Conservation (phyloP, 92 coral and sea anemone species). For the Porites evermanni region DNA sequence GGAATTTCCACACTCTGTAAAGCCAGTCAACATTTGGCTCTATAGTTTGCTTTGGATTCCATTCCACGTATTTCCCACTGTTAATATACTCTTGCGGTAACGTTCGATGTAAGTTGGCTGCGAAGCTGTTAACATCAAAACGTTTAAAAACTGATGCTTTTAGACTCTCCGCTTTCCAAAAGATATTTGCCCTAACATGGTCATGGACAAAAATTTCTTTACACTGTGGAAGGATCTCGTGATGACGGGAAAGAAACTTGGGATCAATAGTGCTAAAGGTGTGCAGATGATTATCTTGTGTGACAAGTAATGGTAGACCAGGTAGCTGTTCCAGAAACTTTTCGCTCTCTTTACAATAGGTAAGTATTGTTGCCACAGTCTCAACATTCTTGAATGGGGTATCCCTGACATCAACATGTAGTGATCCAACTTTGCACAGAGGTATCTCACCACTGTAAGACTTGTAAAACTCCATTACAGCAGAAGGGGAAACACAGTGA, state of each 20-base stretch:
- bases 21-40: conserved; percentile 50
- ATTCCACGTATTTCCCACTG: conserved; percentile 26
- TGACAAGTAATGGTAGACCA: conserved; percentile 86
- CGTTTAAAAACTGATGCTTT: conserved; percentile 47
- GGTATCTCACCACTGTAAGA: conserved; percentile 25
- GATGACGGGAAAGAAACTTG: conserved; percentile 60
- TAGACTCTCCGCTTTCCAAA: not conserved
- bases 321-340: conserved; percentile 65
- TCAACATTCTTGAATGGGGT: conserved; percentile 46
- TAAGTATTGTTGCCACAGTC: conserved; percentile 39
- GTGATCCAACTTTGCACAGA: conserved; percentile 43
- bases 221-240: conserved; percentile 64
- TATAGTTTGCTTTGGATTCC: conserved; percentile 29
- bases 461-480: conserved; percentile 56
- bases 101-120: conserved; percentile 43
- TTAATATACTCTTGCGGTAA: conserved; percentile 4
- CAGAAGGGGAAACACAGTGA: conserved; percentile 39
- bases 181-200: conserved; percentile 13
- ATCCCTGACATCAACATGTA: conserved; percentile 19
- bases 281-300: conserved; percentile 70
- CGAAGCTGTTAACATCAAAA: conserved; percentile 68
- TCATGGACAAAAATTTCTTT: conserved; percentile 69
- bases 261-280: conserved; percentile 39
- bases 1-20: conserved; percentile 56
- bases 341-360: conserved; percentile 71